phyloP scores from a whole-genome alignment of 2,113 vertebrate genomes.

The Phalacrocorax brasilianus region DNA sequence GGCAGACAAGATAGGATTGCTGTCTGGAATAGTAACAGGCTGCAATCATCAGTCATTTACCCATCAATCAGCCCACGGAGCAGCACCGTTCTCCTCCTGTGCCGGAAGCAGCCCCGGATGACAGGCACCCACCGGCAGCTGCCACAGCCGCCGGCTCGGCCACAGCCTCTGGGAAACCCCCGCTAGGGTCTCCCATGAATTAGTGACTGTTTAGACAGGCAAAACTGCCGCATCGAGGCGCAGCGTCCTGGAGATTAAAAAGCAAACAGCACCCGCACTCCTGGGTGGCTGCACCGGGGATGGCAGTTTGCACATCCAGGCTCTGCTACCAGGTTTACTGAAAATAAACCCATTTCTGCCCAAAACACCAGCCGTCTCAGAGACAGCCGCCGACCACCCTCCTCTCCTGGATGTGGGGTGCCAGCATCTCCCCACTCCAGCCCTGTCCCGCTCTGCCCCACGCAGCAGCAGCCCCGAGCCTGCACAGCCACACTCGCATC shows the following conservation, averaged over 20 bases:
- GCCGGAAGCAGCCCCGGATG: background rate
- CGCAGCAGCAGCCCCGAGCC: accelerated
- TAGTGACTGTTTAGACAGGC: background rate
- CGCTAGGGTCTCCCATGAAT: background rate
- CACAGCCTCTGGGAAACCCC: background rate
- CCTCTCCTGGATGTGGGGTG: accelerated
- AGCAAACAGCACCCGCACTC: accelerated
- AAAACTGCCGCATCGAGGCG: background rate
- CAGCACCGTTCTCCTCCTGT: background rate
- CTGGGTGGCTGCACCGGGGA: background rate
- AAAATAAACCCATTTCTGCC: background rate
- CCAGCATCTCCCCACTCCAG: background rate
- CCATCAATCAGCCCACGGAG: background rate
- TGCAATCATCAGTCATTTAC: background rate
- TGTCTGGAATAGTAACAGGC: background rate
- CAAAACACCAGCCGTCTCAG: background rate
- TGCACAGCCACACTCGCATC: accelerated
- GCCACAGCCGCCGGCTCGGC: background rate
- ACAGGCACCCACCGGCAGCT: background rate
- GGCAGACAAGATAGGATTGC: background rate
- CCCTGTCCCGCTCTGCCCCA: background rate
- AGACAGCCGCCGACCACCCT: background rate
- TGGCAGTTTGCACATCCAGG: accelerated
- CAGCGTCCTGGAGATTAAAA: background rate
- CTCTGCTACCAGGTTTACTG: background rate